phyloP scores from a whole-genome alignment of 2,113 vertebrate genomes.

The Calidris pugnax region DNA sequence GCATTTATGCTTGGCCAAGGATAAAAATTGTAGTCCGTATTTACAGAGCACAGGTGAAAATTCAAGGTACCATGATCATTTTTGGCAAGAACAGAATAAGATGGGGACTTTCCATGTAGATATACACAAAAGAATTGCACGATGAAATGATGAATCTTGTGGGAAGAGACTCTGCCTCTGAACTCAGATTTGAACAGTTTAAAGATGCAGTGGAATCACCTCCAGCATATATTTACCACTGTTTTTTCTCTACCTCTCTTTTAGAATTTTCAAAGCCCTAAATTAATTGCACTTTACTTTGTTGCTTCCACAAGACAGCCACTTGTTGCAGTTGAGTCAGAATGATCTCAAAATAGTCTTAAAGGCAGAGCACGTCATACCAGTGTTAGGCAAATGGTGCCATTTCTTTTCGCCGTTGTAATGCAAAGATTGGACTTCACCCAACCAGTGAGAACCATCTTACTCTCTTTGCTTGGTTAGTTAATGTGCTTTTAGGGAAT shows the following conservation, averaged over 20 bases:
- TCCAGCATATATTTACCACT: background rate
- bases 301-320: background rate
- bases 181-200: background rate
- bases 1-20: background rate
- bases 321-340: background rate
- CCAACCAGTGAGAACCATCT: background rate
- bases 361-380: background rate
- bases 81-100: background rate
- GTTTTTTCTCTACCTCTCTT: background rate
- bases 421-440: background rate
- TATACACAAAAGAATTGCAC: accelerated
- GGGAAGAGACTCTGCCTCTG: background rate
- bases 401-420: background rate
- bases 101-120: background rate
- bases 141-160: background rate
- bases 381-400: background rate
- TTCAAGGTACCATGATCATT: background rate
- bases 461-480: background rate
- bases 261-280: background rate
- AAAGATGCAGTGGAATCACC: background rate
- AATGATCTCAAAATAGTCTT: background rate
- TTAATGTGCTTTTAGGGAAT: background rate
- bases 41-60: background rate
- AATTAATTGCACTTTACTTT: background rate
- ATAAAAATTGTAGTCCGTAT: background rate